Conservation (phyloP, 1,140 invertebrate species). For the Drosophila repletoides region DNA sequence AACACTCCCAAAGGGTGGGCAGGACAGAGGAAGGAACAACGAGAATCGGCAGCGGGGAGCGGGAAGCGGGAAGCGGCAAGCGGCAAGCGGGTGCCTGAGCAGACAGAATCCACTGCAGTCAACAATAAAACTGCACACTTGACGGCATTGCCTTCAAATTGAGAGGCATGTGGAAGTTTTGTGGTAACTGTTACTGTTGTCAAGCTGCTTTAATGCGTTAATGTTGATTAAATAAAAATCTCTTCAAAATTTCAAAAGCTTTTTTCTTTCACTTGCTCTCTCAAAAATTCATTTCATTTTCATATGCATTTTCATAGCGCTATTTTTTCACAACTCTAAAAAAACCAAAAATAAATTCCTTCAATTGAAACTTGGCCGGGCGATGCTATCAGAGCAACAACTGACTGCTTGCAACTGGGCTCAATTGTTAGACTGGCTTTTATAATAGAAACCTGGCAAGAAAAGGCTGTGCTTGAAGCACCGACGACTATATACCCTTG, state of each 20-base stretch:
- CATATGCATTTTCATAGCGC: not conserved
- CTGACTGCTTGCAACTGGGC: too few relatives aligned
- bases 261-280: too few relatives aligned
- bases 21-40: slow-evolving; percentile 1
- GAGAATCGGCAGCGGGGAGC: not conserved
- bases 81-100: not conserved
- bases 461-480: too few relatives aligned
- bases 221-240: slow-evolving; percentile 31
- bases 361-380: too few relatives aligned
- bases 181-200: slow-evolving; percentile 10
- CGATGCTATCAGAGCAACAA: too few relatives aligned
- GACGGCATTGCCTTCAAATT: slow-evolving; percentile 13
- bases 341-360: too few relatives aligned
- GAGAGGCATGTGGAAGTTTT: slow-evolving; percentile 21
- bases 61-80: not conserved
- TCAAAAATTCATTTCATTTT: not conserved
- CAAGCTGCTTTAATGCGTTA: slow-evolving; percentile 27
- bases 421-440: too few relatives aligned
- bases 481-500: too few relatives aligned
- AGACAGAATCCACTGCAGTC: slow-evolving; percentile 18
- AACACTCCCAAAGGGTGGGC: slow-evolving; percentile 19
- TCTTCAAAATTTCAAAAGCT: not conserved
- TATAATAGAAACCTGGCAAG: too few relatives aligned
- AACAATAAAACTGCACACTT: slow-evolving; percentile 40
- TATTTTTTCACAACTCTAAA: too few relatives aligned